Conservation (phyloP, 2,888 invertebrate species). For the Pterobdella sp. region DNA sequence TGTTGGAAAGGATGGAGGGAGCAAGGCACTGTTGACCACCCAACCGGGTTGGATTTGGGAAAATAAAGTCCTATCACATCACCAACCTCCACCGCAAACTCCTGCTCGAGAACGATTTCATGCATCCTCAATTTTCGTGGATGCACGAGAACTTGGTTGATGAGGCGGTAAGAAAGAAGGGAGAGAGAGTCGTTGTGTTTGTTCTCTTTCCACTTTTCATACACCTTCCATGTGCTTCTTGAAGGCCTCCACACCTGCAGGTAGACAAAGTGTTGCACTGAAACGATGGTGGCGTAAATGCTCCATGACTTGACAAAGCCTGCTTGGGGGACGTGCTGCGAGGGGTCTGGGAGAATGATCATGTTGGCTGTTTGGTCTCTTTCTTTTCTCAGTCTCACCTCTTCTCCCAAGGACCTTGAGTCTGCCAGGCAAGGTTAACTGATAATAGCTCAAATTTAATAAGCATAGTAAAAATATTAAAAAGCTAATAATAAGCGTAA, state of each 20-base stretch:
- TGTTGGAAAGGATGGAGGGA: conserved; percentile 31
- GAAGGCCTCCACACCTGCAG: conserved; percentile 31
- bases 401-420: conserved; percentile 35
- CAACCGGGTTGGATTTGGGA: conserved; percentile 35
- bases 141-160: conserved; percentile 34
- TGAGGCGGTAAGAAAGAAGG: conserved; percentile 30
- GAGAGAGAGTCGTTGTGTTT: neutral
- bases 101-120: conserved; percentile 27
- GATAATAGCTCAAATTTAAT: too few relatives aligned
- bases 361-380: conserved; percentile 30
- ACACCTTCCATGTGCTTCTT: neutral
- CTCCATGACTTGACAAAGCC: conserved; percentile 34
- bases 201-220: neutral
- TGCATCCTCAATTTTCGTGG: conserved; percentile 34
- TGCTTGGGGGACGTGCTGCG: conserved; percentile 31
- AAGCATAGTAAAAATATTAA: too few relatives aligned
- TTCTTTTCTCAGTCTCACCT: conserved; percentile 34
- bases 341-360: conserved; percentile 35
- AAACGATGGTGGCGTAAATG: conserved; percentile 35
- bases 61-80: conserved; percentile 36
- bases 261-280: conserved; percentile 32
- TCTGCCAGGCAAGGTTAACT: too few relatives aligned
- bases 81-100: conserved; percentile 30
- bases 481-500: too few relatives aligned
- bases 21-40: conserved; percentile 36